Conservation (phyloP, 2,888 invertebrate genomes). For the Eilema caniola region DNA sequence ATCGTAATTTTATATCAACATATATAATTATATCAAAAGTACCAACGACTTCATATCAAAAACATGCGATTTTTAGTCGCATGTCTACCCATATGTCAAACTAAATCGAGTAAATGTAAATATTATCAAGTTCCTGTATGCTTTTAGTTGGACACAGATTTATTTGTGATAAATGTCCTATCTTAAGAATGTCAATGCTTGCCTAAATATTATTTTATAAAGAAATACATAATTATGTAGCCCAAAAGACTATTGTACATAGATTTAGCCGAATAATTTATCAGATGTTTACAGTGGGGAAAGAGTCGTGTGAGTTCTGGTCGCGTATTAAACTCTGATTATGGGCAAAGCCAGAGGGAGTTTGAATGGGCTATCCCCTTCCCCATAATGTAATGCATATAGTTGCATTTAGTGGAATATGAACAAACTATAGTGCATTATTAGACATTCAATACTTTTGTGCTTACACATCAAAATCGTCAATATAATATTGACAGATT, state of each 20-base stretch:
- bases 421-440: background rate
- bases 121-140: constrained; percentile 62
- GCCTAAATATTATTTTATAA: constrained; percentile 73
- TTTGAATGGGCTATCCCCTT: too few relatives aligned
- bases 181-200: constrained; percentile 74
- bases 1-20: too few relatives aligned
- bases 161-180: constrained; percentile 58
- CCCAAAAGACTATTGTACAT: constrained; percentile 83
- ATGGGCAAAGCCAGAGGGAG: background rate
- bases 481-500: too few relatives aligned
- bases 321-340: background rate
- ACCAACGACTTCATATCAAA: background rate
- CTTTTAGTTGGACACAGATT: constrained; percentile 57
- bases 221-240: constrained; percentile 64
- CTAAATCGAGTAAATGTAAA: constrained; percentile 49
- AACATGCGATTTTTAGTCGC: constrained; percentile 25
- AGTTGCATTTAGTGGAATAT: background rate
- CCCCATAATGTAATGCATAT: background rate
- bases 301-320: constrained; percentile 21
- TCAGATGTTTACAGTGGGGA: constrained; percentile 43
- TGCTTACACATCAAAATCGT: background rate
- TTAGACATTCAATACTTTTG: too few relatives aligned
- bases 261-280: constrained; percentile 76
- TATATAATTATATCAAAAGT: background rate
- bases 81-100: constrained; percentile 28